Evolutionary conservation across 2,888 invertebrate species (phyloP).

Genomic region (Hydriomena furcata): DNA sequence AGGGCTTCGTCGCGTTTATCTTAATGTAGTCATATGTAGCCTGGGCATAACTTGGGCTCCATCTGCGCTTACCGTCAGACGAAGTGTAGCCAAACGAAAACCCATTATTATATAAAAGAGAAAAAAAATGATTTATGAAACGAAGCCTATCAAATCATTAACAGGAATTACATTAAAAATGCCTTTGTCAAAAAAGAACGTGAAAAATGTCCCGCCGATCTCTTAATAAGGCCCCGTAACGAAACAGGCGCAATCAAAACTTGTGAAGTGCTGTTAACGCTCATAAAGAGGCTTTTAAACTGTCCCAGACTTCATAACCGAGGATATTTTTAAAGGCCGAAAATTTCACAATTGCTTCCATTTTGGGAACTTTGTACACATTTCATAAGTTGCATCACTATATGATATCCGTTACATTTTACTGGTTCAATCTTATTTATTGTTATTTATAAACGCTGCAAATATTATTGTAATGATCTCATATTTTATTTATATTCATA

Average conservation of each 20-base stretch:
- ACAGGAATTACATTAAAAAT: slow-evolving; percentile 49
- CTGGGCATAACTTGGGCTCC: too few species aligned
- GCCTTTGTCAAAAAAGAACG: slow-evolving; percentile 41
- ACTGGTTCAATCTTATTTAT: slow-evolving; percentile 11
- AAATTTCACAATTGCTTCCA: slow-evolving; percentile 54
- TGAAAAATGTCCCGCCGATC: slow-evolving; percentile 50
- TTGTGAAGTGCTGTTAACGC: slow-evolving; percentile 53
- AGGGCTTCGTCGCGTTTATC: too few species aligned
- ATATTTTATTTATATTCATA: too few species aligned
- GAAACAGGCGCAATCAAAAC: slow-evolving; percentile 58
- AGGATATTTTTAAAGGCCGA: slow-evolving; percentile 52
- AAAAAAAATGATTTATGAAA: slow-evolving; percentile 43
- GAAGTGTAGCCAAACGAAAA: too few species aligned
- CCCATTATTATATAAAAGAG: too few species aligned
- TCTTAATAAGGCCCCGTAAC: slow-evolving; percentile 59
- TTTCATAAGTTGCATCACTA: slow-evolving; percentile 43
- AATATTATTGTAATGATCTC: too few species aligned
- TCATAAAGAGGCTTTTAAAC: slow-evolving; percentile 62
- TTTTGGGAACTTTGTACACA: slow-evolving; percentile 44
- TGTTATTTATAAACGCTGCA: not conserved
- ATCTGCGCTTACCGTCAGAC: too few species aligned
- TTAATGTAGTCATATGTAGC: too few species aligned
- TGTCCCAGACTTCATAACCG: slow-evolving; percentile 55
- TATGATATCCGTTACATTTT: slow-evolving; percentile 19
- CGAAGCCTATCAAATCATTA: slow-evolving; percentile 44